Evolutionary conservation across 2,888 invertebrate species (phyloP).

Genomic region (Nasonia oneida): DNA sequence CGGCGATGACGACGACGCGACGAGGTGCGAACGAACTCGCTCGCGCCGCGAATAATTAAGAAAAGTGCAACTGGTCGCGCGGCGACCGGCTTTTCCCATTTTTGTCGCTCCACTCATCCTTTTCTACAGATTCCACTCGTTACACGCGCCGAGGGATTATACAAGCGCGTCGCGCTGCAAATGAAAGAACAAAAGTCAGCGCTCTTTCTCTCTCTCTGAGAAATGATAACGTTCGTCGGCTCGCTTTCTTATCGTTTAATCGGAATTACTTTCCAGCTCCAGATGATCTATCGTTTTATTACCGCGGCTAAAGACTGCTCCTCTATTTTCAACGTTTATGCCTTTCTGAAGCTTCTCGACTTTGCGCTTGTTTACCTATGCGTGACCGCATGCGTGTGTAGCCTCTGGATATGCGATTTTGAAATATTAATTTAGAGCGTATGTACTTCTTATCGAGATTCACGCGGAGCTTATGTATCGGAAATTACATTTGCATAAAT

Average conservation of each 20-base stretch:
- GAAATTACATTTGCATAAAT: constrained; percentile 2
- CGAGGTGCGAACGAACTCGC: constrained; percentile 48
- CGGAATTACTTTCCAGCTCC: constrained; percentile 28
- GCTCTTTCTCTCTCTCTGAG: not conserved
- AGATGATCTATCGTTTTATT: constrained; percentile 40
- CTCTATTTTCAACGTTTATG: constrained; percentile 12
- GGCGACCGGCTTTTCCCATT: constrained; percentile 35
- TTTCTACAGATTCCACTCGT: constrained; percentile 12
- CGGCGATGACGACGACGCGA: not conserved
- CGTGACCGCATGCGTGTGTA: not conserved
- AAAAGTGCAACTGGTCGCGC: constrained; percentile 35
- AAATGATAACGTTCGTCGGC: constrained; percentile 37
- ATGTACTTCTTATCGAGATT: not conserved
- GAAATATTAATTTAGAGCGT: not conserved
- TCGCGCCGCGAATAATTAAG: constrained; percentile 40
- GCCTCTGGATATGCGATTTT: not conserved
- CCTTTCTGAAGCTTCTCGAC: not conserved
- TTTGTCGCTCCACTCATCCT: not conserved
- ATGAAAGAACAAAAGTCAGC: constrained; percentile 9
- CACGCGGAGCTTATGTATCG: not conserved
- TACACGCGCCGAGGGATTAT: constrained; percentile 32
- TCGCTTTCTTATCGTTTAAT: constrained; percentile 44
- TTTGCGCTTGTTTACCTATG: not conserved
- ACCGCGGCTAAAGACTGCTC: not conserved
- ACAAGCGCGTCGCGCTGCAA: not conserved